Evolutionary conservation across 2,888 invertebrate genomes (phyloP), one percentile per base, ranked within the genome.

Genomic region (Leptinotarsa juncta): DNA sequence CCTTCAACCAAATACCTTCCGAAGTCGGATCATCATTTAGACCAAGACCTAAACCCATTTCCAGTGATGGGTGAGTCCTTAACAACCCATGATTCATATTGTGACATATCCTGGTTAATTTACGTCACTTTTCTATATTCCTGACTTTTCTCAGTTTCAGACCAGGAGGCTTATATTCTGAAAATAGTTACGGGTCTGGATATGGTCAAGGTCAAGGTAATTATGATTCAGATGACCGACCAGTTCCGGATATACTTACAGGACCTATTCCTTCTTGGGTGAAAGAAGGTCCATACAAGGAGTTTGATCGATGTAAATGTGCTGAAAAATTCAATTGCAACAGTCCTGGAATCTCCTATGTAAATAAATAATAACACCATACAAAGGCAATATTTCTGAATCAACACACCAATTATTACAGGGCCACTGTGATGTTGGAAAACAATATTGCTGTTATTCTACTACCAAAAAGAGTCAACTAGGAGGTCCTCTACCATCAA

Each of bases 401-500:
- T 14, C n/a, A 32, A 3, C 23, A 51, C n/a, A 71, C 5, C 15
- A n/a, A 73, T 42, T 62, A 20, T 70, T 86, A 87, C 16, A 93
- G 93, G 91, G 91, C 15, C 90, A 90, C 23, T 93, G 93, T 81
- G 91, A 92, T 49, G 86, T 87, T 0, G 92, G 91, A 12, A 92
- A 92, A 84, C 90, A 89, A 79, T 90, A 93, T 76, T 93, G 93
- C 83, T 93, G 93, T 82, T 92, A 90, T 86, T 90, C 90, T 72
- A 84, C 83, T 4, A 83, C 85, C 66, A 82, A 81, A 67, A 76
- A 73, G n/a, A 74, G 77, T 49, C 76, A 80, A 48, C 20, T 84
- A 15, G 86, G 84, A 1, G 85, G 86, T 16, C 85, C 86, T 4
- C 70, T 83, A 20, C 88, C 88, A 0, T 82, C 82, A 55, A 81